Evolutionary conservation across 2,113 vertebrate genomes (phyloP).

Genomic region (Mastomys coucha): DNA sequence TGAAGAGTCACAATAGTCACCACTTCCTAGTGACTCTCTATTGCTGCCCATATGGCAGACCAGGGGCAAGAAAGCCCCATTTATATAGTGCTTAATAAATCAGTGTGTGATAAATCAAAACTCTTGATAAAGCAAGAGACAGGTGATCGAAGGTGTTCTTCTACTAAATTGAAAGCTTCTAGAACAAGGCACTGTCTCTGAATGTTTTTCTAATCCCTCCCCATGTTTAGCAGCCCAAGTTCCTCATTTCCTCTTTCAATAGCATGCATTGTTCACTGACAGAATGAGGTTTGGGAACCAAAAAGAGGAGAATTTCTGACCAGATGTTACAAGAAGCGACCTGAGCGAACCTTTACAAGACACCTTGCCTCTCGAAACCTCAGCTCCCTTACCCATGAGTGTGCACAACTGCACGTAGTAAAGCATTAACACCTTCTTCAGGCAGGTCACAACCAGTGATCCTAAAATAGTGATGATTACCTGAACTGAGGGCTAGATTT

Average conservation of each 20-base stretch:
- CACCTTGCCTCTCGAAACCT: background rate
- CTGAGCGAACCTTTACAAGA: background rate
- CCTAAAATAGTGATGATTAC: background rate
- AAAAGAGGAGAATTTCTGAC: background rate
- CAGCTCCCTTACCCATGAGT: background rate
- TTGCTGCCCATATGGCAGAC: background rate
- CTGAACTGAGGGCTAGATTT: background rate
- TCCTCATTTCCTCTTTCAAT: background rate
- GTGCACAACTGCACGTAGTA: fast-evolving
- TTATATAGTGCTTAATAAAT: background rate
- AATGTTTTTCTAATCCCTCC: background rate
- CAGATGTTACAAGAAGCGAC: background rate
- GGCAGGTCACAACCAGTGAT: background rate
- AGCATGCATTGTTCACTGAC: background rate
- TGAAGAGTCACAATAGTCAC: background rate
- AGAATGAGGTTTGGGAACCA: background rate
- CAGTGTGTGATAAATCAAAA: background rate
- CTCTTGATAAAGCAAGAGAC: background rate
- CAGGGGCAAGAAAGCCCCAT: background rate
- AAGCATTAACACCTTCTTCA: background rate
- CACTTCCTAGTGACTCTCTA: background rate
- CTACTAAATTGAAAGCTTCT: background rate
- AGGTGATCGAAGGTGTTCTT: background rate
- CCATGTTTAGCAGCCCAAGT: background rate
- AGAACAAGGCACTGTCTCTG: background rate